A percentile compares a stretch with the other conserved stretches of the same genome.
phyloP scores from a whole-genome alignment of 2,888 invertebrate species.

The Agonopterix heracliana region DNA sequence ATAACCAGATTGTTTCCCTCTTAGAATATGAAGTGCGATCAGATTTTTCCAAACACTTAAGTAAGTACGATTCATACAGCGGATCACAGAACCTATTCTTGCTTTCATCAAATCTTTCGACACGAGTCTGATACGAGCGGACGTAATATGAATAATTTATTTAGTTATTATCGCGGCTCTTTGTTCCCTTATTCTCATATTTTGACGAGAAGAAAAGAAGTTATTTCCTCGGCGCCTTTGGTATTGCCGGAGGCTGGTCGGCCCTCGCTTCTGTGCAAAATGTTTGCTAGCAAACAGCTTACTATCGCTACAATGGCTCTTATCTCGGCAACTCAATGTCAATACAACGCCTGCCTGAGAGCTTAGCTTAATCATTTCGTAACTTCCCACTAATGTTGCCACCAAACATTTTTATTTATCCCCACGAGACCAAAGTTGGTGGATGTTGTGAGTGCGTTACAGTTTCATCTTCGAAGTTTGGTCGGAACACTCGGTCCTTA shows the following conservation, averaged over 20 bases:
- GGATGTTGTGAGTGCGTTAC: conserved; percentile 20
- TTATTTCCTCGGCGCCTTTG: conserved; percentile 19
- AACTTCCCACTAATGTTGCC: conserved; percentile 27
- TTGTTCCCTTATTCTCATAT: conserved; percentile 39
- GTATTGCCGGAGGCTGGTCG: conserved; percentile 14
- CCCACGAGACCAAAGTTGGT: conserved; percentile 22
- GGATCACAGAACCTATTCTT: conserved; percentile 33
- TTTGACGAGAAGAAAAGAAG: conserved; percentile 27
- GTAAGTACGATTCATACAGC: conserved; percentile 18
- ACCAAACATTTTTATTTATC: conserved; percentile 27
- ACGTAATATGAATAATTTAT: conserved; percentile 56
- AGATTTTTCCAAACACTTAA: conserved; percentile 13
- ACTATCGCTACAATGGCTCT: conserved; percentile 31
- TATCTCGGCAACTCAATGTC: conserved; percentile 35
- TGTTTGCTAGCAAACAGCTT: conserved; percentile 32
- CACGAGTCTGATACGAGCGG: conserved; percentile 34
- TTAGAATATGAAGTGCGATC: conserved; percentile 26
- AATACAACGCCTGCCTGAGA: conserved; percentile 20
- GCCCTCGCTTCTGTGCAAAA: conserved; percentile 23
- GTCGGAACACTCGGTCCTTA: conserved; percentile 27
- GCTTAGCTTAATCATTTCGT: conserved; percentile 33
- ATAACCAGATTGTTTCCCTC: conserved; percentile 30
- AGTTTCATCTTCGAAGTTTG: conserved; percentile 35
- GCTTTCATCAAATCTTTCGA: conserved; percentile 46
- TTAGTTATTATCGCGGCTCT: conserved; percentile 40